Evolutionary conservation across 2,888 invertebrate species (phyloP), one percentile per base, ranked within the genome.

Genomic region (Drosophila monieri): DNA sequence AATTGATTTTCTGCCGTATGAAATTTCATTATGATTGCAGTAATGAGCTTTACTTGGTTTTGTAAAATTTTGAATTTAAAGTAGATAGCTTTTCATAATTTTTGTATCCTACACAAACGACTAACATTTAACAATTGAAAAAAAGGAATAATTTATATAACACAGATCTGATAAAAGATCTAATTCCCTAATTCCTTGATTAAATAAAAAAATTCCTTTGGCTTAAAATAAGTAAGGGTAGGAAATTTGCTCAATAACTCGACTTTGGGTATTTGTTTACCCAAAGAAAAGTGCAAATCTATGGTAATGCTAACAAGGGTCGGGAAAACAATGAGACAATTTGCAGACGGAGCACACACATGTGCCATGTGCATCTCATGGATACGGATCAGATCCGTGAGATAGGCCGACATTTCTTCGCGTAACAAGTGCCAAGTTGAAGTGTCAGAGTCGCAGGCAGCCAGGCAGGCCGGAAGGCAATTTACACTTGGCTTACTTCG

Each of bases 341-440:
- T 68, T 35, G 52, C 59, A 59, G 58, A 37, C 35, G 14, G 18
- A 39, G 39, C 67, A 68, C 47, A 48, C 69, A 53, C 53, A 25
- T 53, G 25, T 8, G 32, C 54, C 44, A 39, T 67, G 67, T 37
- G 44, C 57, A 43, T 51, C 49, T 30, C 66, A 57, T 49, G 48
- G 37, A 53, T 60, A 48, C 23, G 23, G 27, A 44, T 43, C 41
- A 49, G 62, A 62, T 52, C 35, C 57, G 32, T n/a, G 32, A 54
- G 68, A 65, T 61, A 62, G 67, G 49, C 73, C 62, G 60, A 73
- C 75, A 80, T 81, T 76, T 71, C 54, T 54, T 59, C 67, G 62
- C 70, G 64, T 75, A 84, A 80, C 81, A 79, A 79, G 76, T 74
- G 78, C 48, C 79, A 84, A 80, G 85, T 80, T 78, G 64, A 78